These are phyloP conservation scores for Promerops cafer DNA, from an alignment of 2,113 vertebrate species.

Conservation along the genomic window DNA sequence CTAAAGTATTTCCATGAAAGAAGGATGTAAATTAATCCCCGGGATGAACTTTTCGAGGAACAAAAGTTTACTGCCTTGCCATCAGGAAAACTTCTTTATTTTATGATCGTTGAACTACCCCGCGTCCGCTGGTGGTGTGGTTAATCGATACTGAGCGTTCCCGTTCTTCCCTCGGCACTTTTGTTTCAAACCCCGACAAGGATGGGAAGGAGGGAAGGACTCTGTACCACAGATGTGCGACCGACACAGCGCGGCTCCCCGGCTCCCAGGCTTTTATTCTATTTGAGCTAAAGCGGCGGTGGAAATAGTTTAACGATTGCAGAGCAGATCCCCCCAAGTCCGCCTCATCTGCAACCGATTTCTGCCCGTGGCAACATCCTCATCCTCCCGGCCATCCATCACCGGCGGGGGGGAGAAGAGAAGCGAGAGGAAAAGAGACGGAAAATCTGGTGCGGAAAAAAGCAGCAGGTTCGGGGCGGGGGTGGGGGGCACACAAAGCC, in stretches of 20 bases:
- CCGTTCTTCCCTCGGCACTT: neutral
- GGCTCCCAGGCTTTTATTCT: neutral
- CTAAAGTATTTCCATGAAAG: neutral
- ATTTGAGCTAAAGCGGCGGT: neutral
- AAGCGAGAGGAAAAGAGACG: neutral
- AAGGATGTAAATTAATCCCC: neutral
- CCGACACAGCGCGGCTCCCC: neutral
- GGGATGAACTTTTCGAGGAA: neutral
- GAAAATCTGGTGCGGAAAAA: neutral
- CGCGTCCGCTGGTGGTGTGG: neutral
- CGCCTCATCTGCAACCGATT: conserved; percentile 40
- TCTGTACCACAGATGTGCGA: neutral
- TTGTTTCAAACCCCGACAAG: neutral
- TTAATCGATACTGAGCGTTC: neutral
- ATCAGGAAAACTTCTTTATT: neutral
- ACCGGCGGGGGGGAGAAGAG: neutral
- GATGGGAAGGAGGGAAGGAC: neutral
- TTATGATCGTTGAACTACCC: neutral
- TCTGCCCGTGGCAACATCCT: neutral
- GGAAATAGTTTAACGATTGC: neutral
- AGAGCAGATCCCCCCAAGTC: neutral
- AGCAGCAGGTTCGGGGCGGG: neutral
- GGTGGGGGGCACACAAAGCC: neutral
- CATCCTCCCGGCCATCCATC: conserved; percentile 32
- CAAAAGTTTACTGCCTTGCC: neutral